These are phyloP conservation scores for Ascidia mentula DNA, from an alignment of 23 tunicate species.

Conservation along the genomic window DNA sequence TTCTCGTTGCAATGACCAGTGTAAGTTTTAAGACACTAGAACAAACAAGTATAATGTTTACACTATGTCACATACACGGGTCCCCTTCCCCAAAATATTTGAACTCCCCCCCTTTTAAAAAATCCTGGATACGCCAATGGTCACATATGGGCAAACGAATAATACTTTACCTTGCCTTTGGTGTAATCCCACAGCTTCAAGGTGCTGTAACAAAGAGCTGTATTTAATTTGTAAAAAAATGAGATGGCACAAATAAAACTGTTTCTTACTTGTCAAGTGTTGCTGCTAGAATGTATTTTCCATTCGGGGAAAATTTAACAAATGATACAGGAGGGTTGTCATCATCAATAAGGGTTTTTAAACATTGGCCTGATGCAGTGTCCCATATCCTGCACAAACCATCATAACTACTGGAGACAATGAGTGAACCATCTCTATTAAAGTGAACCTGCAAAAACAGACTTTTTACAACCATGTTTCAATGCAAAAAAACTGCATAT, in stretches of 20 bases:
- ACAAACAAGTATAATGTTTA: not conserved
- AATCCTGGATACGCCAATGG: too few species aligned
- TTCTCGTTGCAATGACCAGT: conserved; percentile 92
- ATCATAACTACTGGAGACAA: conserved; percentile 94
- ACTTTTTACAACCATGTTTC: not conserved
- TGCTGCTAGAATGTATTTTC: conserved; percentile 96
- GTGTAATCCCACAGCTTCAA: conserved; percentile 96
- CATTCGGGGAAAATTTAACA: conserved; percentile 97
- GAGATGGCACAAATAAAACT: not conserved
- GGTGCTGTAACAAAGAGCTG: conserved; percentile 58
- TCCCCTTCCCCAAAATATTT: not conserved
- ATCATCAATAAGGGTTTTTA: conserved; percentile 90
- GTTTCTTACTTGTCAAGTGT: conserved; percentile 76
- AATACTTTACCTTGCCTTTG: conserved; percentile 77
- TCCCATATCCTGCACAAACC: conserved; percentile 97
- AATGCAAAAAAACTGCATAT: not conserved
- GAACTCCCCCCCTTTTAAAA: too few species aligned
- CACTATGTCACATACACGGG: not conserved
- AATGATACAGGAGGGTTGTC: conserved; percentile 96
- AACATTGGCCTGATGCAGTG: conserved; percentile 92
- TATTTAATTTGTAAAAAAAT: not conserved
- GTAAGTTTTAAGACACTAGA: conserved; percentile 89
- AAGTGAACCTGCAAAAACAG: conserved; percentile 73
- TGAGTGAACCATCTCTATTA: conserved; percentile 89
- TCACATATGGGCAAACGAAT: too few species aligned